These are phyloP conservation scores for Steromphala cineraria DNA, from an alignment of 2,888 invertebrate genomes.

Conservation along the genomic window DNA sequence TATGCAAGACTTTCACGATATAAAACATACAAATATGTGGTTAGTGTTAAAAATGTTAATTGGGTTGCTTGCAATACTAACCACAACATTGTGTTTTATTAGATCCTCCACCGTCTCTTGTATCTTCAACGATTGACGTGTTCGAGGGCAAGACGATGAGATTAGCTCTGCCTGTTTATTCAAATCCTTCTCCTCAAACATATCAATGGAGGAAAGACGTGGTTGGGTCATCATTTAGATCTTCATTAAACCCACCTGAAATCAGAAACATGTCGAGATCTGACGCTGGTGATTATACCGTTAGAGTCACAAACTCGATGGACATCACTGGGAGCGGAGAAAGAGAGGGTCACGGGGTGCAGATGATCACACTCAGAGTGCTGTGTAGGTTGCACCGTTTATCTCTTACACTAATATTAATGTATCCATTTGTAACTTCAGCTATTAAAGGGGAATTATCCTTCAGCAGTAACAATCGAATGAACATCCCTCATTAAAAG, in stretches of 20 bases:
- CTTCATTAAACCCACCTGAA: neutral
- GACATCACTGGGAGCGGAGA: neutral
- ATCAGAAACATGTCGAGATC: neutral
- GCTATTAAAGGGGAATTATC: too few species aligned
- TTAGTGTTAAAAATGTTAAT: too few species aligned
- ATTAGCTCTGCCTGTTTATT: neutral
- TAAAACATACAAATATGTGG: too few species aligned
- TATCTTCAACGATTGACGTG: neutral
- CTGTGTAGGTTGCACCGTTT: neutral
- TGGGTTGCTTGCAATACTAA: too few species aligned
- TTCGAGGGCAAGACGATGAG: neutral
- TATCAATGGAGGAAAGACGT: neutral
- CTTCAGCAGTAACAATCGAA: too few species aligned
- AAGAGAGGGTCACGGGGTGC: neutral
- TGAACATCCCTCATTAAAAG: too few species aligned
- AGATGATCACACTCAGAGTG: neutral
- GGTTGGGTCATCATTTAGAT: neutral
- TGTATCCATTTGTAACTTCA: too few species aligned
- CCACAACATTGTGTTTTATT: too few species aligned
- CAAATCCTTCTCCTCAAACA: neutral
- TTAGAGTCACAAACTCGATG: neutral
- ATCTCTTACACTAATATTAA: too few species aligned
- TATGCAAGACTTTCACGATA: too few species aligned
- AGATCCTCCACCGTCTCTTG: neutral
- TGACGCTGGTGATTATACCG: neutral